Percentiles rank a stretch among this genome's conserved stretches.
Conservation (phyloP, 2,113 vertebrate genomes). For the Pampusana beccarii region DNA sequence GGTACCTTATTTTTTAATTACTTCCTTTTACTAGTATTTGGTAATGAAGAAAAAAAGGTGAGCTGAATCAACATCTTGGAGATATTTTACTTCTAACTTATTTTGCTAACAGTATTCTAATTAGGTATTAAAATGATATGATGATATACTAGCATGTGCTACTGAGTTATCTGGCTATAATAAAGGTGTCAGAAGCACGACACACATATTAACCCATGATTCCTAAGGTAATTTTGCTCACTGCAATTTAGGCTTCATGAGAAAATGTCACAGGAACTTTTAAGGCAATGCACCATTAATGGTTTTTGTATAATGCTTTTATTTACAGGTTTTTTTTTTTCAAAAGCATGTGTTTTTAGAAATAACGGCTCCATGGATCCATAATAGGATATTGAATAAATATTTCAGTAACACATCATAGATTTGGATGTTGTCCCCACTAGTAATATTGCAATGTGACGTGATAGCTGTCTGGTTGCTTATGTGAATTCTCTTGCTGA, state of each 20-base stretch:
- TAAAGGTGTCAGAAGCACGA: not conserved
- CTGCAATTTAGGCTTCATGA: not conserved
- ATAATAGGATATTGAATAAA: not conserved
- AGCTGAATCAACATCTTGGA: not conserved
- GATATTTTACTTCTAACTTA: not conserved
- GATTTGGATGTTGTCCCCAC: not conserved
- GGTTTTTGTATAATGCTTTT: not conserved
- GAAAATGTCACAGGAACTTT: not conserved
- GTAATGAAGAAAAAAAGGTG: not conserved
- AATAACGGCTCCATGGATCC: not conserved
- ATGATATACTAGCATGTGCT: not conserved
- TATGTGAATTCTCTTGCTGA: not conserved
- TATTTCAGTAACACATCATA: not conserved
- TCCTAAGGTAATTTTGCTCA: not conserved
- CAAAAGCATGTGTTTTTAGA: not conserved
- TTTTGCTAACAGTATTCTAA: not conserved
- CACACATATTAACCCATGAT: not conserved
- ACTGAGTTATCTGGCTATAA: not conserved
- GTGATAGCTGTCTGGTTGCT: not conserved
- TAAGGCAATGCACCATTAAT: not conserved
- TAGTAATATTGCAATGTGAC: not conserved
- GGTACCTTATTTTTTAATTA: not conserved
- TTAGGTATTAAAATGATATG: not conserved
- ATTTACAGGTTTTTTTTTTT: not conserved
- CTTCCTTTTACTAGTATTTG: not conserved